These are phyloP conservation scores for Neoseiulus cucumeris DNA, from an alignment of 1,140 invertebrate genomes.

Conservation along the genomic window DNA sequence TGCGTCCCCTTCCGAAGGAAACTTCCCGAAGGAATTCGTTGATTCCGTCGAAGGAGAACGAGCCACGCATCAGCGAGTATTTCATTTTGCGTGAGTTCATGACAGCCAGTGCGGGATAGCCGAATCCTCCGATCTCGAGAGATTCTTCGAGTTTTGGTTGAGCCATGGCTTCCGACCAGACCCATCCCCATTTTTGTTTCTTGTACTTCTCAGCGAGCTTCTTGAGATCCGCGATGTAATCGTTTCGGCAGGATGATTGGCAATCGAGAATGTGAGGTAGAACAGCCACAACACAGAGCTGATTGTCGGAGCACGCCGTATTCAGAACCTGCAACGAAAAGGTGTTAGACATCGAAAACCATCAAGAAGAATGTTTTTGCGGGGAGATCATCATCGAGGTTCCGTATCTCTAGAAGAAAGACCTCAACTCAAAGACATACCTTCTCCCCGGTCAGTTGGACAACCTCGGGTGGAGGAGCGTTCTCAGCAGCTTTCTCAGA, in stretches of 20 bases:
- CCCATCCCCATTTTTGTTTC: conserved; percentile 89
- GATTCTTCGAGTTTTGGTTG: conserved; percentile 65
- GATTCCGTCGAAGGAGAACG: conserved; percentile 84
- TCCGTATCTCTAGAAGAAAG: too few relatives aligned
- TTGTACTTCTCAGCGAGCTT: conserved; percentile 76
- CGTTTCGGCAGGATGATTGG: conserved; percentile 76
- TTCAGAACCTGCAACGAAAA: conserved; percentile 36
- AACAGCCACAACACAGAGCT: conserved; percentile 78
- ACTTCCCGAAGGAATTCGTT: conserved; percentile 85
- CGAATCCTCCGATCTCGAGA: conserved; percentile 68
- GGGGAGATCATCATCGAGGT: too few relatives aligned
- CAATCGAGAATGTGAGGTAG: conserved; percentile 95
- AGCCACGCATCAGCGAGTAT: conserved; percentile 74
- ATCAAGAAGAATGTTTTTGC: background rate
- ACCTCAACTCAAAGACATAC: conserved; percentile 20
- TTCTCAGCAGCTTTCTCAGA: conserved; percentile 60
- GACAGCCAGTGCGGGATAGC: conserved; percentile 69
- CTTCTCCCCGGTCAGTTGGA: conserved; percentile 36
- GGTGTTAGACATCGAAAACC: background rate
- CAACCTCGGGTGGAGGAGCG: conserved; percentile 68
- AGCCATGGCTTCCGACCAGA: conserved; percentile 75
- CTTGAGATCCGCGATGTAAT: conserved; percentile 54
- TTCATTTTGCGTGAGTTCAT: conserved; percentile 94
- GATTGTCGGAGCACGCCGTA: conserved; percentile 55
- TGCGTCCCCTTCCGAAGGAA: conserved; percentile 79